Base-by-base conservation (phyloP, 1,140 invertebrate species). In the Zaprionus davidi region DNA sequence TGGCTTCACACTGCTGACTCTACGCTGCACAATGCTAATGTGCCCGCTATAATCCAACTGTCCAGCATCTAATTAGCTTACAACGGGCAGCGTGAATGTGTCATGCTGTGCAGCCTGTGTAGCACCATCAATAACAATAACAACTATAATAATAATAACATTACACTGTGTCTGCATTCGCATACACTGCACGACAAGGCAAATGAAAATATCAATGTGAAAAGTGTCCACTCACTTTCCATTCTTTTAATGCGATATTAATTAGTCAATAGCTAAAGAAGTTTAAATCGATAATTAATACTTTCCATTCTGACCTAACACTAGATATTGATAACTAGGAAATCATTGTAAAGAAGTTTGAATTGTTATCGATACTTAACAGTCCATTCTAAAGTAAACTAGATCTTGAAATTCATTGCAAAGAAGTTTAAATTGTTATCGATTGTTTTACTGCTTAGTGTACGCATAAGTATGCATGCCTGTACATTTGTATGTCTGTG, bases 61-160 rank as follows among this genome's bases (percentile, higher is more conserved):
- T 67, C 41, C 72, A 62, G 55, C 66, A 68, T 70, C 71, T 76
- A 82, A 82, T 84, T 76, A 81, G 68, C 44, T 67, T 55, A 71
- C 73, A 78, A 76, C 66, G 60, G 62, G 60, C 62, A 49, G 72
- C 66, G 22, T 66, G 62, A 68, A 83, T 60, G 58, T 76, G 69
- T 71, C 56, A 75, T 87, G 70, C 46, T 24, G 46, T 24, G 46
- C 46, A 51, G 46, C 46, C 20, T 22, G 17, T 13, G 69, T 57
- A 74, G 36, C 57, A 79, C 79, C 79, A 83, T 59, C 46, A 41
- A 60, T 67, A 71, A 53, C 31, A 72, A 56, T 31, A 55, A 58
- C 26, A 28, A 34, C 38, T 26, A 55, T 60, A 31, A 58, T 69
- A 62, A 49, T 34, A 75, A 68, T 58, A 62, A 57, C 53, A 75